These are phyloP conservation scores for Oxytorus armatus DNA, from an alignment of 2,888 invertebrate genomes.

Conservation along the genomic window DNA sequence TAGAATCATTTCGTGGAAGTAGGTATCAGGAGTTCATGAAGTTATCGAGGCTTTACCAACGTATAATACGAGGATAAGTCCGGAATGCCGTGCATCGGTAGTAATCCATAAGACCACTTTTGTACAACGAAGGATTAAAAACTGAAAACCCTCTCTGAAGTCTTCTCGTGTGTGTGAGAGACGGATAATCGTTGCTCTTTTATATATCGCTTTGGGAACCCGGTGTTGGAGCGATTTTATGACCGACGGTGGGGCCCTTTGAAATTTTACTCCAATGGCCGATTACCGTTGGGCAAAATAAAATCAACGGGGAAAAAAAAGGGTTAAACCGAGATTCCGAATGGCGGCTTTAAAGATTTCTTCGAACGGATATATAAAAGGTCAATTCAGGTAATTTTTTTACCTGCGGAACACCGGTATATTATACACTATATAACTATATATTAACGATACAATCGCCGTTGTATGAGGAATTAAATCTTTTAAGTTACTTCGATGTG, in stretches of 20 bases:
- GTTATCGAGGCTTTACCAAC: background rate
- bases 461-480: background rate
- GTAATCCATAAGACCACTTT: background rate
- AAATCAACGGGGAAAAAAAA: constrained; percentile 26
- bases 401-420: constrained; percentile 12
- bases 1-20: too few relatives aligned
- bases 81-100: too few relatives aligned
- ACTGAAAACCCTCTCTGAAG: background rate
- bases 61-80: background rate
- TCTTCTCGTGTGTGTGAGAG: background rate
- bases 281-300: constrained; percentile 21
- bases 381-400: constrained; percentile 33
- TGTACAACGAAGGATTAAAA: background rate
- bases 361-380: constrained; percentile 16
- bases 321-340: constrained; percentile 14
- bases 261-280: constrained; percentile 20
- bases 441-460: background rate
- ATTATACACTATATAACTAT: background rate
- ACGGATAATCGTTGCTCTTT: background rate
- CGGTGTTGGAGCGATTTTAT: constrained; percentile 35
- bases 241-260: constrained; percentile 32
- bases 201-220: constrained; percentile 4
- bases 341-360: constrained; percentile 29
- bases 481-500: too few relatives aligned
- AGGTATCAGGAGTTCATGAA: too few relatives aligned